Base-by-base conservation (phyloP, 2,888 invertebrate species). In the Zelleria hepariella region DNA sequence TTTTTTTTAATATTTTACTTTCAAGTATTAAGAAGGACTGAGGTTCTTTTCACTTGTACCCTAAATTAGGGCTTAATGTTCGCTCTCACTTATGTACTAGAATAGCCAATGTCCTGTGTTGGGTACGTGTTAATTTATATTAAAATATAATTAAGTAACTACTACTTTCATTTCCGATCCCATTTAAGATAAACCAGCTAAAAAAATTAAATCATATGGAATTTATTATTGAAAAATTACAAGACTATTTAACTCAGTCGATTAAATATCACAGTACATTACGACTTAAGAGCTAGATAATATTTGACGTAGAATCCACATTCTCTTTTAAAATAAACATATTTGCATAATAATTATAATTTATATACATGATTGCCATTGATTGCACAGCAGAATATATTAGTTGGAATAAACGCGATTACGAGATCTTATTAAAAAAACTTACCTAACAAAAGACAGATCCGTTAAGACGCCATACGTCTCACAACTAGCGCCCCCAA, bases 41-140 rank as follows among this genome's bases (percentile, higher is more conserved):
- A 77, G 75, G 87, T 87, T 85, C 88, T 86, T 86, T 82, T 80
- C 79, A 78, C 82, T 81, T 82, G 88, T 87, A 88, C 87, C 88
- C 87, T 88, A 88, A 88, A 88, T 88, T 88, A 87, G 88, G 87
- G 88, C 82, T 82, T 82, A 84, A 70, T 86, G 79, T 81, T 84
- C 79, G 82, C 78, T 83, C 79, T 82, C 76, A 79, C 78, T 69
- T 74, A 75, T 42, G 75, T 81, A 77, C 71, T 82, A 76, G 71
- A 74, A 73, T 78, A 80, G 78, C 80, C 82, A 82, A 86, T 83
- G 77, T 84, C 75, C 80, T 86, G 84, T 87, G 85, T 86, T 87
- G 88, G 88, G 86, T 85, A 84, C 80, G 79, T 80, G 80, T 84
- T 88, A 82, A 86, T 85, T 88, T 87, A 87, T 87, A 86, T 78